Percentiles rank a stretch among this genome's conserved stretches.
These are phyloP conservation scores for Mastomys coucha DNA, from an alignment of 2,113 vertebrate species.

Conservation along the genomic window DNA sequence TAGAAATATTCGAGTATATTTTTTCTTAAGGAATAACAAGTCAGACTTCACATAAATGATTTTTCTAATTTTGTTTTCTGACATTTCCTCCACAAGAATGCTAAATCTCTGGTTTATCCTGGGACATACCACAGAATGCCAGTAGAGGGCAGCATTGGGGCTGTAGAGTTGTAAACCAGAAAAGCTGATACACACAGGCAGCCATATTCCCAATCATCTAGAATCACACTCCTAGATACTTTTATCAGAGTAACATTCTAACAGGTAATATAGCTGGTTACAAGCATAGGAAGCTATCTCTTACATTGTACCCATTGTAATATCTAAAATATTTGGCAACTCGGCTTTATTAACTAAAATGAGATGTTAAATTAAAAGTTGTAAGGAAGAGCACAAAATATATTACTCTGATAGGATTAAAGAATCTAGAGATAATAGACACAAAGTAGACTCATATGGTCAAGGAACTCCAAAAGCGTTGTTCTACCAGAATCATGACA, in stretches of 20 bases:
- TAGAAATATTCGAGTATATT: not conserved
- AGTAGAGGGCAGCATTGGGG: slow-evolving; percentile 51
- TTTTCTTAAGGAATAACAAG: not conserved
- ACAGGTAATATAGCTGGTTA: not conserved
- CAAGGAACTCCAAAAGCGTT: not conserved
- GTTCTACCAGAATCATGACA: not conserved
- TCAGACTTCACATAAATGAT: not conserved
- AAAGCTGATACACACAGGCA: not conserved
- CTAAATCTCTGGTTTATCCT: not conserved
- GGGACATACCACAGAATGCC: not conserved
- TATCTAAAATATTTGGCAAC: not conserved
- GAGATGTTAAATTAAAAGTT: slow-evolving; percentile 21
- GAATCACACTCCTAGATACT: not conserved
- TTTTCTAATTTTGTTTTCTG: slow-evolving; percentile 11
- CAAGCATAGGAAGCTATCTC: not conserved
- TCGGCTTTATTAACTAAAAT: not conserved
- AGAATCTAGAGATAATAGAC: not conserved
- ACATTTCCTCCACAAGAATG: not conserved
- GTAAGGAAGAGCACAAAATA: not conserved
- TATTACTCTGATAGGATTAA: not conserved
- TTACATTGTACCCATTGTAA: not conserved
- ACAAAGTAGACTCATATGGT: not conserved
- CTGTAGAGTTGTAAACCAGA: not conserved
- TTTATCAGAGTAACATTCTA: not conserved
- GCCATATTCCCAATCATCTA: not conserved